Conservation (phyloP, 1,140 invertebrate genomes). For the Leptopilina boulardi region DNA sequence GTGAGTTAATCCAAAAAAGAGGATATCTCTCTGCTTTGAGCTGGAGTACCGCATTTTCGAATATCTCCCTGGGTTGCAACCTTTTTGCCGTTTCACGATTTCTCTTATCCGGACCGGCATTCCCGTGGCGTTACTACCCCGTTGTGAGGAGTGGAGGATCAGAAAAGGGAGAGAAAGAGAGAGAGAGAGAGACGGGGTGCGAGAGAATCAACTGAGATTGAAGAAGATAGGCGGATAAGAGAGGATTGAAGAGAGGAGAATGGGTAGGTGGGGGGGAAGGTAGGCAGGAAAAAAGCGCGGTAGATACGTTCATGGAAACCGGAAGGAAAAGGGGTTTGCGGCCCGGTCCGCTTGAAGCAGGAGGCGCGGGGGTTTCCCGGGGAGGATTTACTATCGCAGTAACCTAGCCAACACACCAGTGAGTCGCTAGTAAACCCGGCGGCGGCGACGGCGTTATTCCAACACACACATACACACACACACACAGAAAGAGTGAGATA, state of each 20-base stretch:
- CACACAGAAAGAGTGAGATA: too few species aligned
- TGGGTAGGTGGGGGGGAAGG: neutral
- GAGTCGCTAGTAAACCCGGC: slow-evolving; percentile 25
- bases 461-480: too few species aligned
- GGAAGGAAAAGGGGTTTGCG: slow-evolving; percentile 50
- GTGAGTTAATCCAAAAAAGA: neutral
- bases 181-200: neutral
- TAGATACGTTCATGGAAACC: slow-evolving; percentile 47
- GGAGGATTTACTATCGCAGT: slow-evolving; percentile 31
- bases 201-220: slow-evolving; percentile 1
- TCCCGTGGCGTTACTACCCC: slow-evolving; percentile 20
- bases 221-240: slow-evolving; percentile 27
- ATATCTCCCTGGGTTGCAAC: slow-evolving; percentile 17
- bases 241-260: neutral
- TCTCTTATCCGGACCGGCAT: slow-evolving; percentile 29
- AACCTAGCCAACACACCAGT: slow-evolving; percentile 31
- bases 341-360: slow-evolving; percentile 6
- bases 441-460: slow-evolving; percentile 4
- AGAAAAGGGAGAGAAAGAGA: slow-evolving; percentile 1
- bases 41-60: slow-evolving; percentile 19
- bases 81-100: slow-evolving; percentile 30
- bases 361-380: slow-evolving; percentile 1
- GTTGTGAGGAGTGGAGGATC: slow-evolving; percentile 1
- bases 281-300: slow-evolving; percentile 43
- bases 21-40: slow-evolving; percentile 2